A percentile compares a stretch with the other conserved stretches of the same genome.
Conservation (phyloP, 2,797 vertebrate genomes). For the Betta splendens region DNA sequence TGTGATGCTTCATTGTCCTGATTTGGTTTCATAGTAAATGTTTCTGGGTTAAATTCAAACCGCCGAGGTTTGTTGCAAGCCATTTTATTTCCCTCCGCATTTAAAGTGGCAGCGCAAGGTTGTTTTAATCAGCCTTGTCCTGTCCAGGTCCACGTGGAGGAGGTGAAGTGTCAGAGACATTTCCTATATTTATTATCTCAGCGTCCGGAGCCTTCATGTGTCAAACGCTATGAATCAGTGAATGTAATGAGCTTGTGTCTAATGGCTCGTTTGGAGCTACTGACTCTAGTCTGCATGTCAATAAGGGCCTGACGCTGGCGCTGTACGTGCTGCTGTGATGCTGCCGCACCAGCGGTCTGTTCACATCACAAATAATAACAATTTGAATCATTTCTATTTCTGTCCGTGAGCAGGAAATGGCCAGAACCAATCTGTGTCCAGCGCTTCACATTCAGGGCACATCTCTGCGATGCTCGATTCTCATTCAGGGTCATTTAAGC, state of each 20-base stretch:
- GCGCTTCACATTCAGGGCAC: background rate
- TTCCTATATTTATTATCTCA: background rate
- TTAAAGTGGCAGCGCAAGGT: too few relatives aligned
- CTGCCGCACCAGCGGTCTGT: background rate
- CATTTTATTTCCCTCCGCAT: too few relatives aligned
- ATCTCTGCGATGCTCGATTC: background rate
- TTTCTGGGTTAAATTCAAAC: too few relatives aligned
- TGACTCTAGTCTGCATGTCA: background rate
- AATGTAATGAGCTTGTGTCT: background rate
- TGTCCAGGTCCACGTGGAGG: too few relatives aligned
- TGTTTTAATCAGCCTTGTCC: too few relatives aligned
- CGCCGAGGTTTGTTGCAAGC: too few relatives aligned
- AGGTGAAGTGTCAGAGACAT: background rate
- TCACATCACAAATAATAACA: background rate
- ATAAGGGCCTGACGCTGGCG: background rate
- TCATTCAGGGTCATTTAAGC: slow-evolving; percentile 28
- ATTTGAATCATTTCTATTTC: background rate
- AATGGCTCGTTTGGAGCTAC: background rate
- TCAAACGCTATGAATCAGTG: background rate
- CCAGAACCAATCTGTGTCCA: background rate
- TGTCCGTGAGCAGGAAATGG: background rate
- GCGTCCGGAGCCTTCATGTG: background rate
- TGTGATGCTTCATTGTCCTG: too few relatives aligned
- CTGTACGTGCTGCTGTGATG: background rate
- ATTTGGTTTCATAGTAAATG: too few relatives aligned